Conservation (phyloP, 1,140 invertebrate genomes). For the Trachymyrmex septentrionalis region DNA sequence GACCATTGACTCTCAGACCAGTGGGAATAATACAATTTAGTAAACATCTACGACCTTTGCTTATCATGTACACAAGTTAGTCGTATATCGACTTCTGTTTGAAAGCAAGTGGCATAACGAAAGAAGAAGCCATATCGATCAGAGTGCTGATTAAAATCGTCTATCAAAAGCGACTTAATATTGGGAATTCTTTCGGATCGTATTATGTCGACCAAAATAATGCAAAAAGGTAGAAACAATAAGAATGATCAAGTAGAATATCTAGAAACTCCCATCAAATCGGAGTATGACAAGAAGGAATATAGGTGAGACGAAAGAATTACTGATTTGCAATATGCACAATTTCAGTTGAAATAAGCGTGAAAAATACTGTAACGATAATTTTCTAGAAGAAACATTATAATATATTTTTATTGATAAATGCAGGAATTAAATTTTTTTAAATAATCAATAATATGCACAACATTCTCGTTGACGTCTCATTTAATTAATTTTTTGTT, state of each 20-base stretch:
- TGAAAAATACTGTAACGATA: background rate
- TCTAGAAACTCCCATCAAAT: conserved; percentile 86
- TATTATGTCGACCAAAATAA: background rate
- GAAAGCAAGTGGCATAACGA: too few species aligned
- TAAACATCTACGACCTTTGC: too few species aligned
- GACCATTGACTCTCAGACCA: too few species aligned
- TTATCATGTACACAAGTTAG: too few species aligned
- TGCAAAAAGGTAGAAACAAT: background rate
- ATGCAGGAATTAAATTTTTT: background rate
- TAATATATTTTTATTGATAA: background rate
- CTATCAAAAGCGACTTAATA: too few species aligned
- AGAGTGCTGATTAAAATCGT: too few species aligned
- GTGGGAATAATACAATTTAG: too few species aligned
- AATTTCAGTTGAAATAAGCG: background rate
- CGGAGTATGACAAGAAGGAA: conserved; percentile 88
- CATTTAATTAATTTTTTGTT: background rate
- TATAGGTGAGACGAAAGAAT: conserved; percentile 83
- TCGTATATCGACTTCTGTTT: too few species aligned
- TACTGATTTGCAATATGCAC: too few species aligned
- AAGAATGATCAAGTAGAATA: conserved; percentile 67
- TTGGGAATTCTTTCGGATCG: too few species aligned
- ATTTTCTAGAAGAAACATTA: background rate
- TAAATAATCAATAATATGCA: too few species aligned
- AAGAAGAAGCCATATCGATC: too few species aligned
- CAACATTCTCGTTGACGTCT: background rate